Evolutionary conservation across 2,797 vertebrate genomes (phyloP), one percentile per base, ranked within the genome.

Genomic region (Pachyuromys duprasi): DNA sequence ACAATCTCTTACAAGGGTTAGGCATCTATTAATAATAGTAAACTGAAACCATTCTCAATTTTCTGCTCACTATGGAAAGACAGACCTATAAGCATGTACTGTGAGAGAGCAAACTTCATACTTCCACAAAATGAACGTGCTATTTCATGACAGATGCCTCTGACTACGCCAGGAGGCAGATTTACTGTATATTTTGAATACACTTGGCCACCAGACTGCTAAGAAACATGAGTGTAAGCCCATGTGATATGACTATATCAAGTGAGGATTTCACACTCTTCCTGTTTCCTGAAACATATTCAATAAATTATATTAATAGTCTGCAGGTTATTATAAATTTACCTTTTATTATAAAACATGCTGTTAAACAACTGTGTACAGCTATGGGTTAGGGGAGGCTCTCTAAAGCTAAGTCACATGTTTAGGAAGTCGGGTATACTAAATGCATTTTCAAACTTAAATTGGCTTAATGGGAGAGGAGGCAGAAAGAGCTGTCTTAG

Each of bases 1-100:
- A 88, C 18, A 45, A 89, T 94, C 14, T 91, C 36, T 81, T 75
- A n/a, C 75, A 93, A 89, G 65, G 13, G 75, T 96, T 88, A 83
- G 78, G 36, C 55, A 60, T 79, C 93, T 55, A 49, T 90, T 91
- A 75, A 63, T 49, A 65, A 42, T 31, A 83, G 36, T 65, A 26
- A 82, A 63, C 11, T 4, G 62, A 65, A 65, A 31, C 11, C 49
- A 15, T 91, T 90, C 65, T 92, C 49, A 0, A 81, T 81, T 92
- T 65, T 79, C 93, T 84, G 39, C 57, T 63, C 20, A 49, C 49
- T 60, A 72, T 69, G 78, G 90, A 93, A 2, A 95, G 60, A 70
- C 11, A 78, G 49, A 86, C n/a, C 9, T 26, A 26, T 33, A 91
- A 55, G 60, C 49, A 67, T 15, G 74, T 26, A 4, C 11, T 75